Evolutionary conservation across 2,888 invertebrate genomes (phyloP).

Genomic region (Heptascelio sp.): DNA sequence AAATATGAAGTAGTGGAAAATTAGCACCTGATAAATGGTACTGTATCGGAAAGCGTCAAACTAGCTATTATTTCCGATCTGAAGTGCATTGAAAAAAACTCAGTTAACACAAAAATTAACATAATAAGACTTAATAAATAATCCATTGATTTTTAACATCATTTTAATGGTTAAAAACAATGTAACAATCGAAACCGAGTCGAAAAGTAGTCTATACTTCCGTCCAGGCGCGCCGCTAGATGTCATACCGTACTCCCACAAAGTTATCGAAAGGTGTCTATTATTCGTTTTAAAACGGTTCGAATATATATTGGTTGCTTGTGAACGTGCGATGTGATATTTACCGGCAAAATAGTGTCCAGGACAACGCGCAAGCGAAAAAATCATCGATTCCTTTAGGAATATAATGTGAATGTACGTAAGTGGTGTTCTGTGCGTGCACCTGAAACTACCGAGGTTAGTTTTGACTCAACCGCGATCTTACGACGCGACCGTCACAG

Average conservation of each 20-base stretch:
- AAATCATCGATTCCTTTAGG: slow-evolving; percentile 2
- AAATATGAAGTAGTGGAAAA: not conserved
- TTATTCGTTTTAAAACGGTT: slow-evolving; percentile 61
- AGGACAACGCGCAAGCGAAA: not conserved
- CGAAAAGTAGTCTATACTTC: slow-evolving; percentile 24
- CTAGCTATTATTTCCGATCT: slow-evolving; percentile 12
- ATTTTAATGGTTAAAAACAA: too few relatives aligned
- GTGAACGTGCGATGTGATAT: slow-evolving; percentile 34
- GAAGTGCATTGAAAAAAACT: not conserved
- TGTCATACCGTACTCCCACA: slow-evolving; percentile 68
- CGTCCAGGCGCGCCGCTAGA: slow-evolving; percentile 54
- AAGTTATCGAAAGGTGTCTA: slow-evolving; percentile 63
- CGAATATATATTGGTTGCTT: slow-evolving; percentile 32
- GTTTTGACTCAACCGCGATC: too few relatives aligned
- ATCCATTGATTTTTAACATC: slow-evolving; percentile 2
- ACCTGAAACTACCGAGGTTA: too few relatives aligned
- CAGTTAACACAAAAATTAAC: too few relatives aligned
- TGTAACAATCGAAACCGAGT: not conserved
- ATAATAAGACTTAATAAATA: too few relatives aligned
- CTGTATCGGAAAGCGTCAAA: slow-evolving; percentile 21
- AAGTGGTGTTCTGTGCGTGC: too few relatives aligned
- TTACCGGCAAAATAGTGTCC: not conserved
- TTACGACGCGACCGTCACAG: too few relatives aligned
- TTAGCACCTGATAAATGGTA: not conserved
- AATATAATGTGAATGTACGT: slow-evolving; percentile 66